Evolutionary conservation across 2,888 invertebrate genomes (phyloP).

Genomic region (Tachystola acroxantha): DNA sequence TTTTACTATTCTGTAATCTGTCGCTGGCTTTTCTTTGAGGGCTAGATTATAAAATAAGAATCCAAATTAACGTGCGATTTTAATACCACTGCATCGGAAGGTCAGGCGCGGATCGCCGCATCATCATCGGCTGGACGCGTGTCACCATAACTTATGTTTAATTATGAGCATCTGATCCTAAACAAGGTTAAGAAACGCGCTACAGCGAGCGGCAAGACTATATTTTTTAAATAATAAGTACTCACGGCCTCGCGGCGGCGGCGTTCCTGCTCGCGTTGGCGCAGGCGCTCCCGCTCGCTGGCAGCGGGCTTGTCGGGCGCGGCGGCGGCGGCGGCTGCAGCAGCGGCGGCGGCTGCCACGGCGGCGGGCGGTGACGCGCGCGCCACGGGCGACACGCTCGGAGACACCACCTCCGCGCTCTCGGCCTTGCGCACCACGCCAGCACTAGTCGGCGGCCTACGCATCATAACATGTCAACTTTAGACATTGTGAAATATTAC

Average conservation of each 20-base stretch:
- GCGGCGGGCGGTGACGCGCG: conserved; percentile 54
- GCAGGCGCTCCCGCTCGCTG: conserved; percentile 89
- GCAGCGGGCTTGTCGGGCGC: conserved; percentile 76
- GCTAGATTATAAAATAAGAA: no score
- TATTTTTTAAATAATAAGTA: conserved; percentile 22
- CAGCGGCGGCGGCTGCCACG: conserved; percentile 46
- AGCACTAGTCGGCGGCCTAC: background rate
- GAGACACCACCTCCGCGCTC: conserved; percentile 54
- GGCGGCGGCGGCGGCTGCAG: conserved; percentile 49
- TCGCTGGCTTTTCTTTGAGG: no score
- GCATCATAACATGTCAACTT: background rate
- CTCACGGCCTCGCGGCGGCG: conserved; percentile 94
- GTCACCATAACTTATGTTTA: no score
- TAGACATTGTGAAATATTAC: background rate
- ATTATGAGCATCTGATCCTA: no score
- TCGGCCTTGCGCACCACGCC: conserved; percentile 49
- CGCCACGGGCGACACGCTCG: conserved; percentile 61
- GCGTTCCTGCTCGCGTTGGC: conserved; percentile 93
- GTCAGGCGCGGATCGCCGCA: no score
- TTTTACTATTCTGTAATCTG: no score
- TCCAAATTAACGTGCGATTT: no score
- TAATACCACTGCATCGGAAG: no score
- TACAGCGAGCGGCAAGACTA: no score
- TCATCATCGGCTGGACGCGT: no score
- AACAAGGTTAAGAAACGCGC: no score